Base-by-base conservation (phyloP, 1,140 invertebrate genomes). In the Drosophila saltans region DNA sequence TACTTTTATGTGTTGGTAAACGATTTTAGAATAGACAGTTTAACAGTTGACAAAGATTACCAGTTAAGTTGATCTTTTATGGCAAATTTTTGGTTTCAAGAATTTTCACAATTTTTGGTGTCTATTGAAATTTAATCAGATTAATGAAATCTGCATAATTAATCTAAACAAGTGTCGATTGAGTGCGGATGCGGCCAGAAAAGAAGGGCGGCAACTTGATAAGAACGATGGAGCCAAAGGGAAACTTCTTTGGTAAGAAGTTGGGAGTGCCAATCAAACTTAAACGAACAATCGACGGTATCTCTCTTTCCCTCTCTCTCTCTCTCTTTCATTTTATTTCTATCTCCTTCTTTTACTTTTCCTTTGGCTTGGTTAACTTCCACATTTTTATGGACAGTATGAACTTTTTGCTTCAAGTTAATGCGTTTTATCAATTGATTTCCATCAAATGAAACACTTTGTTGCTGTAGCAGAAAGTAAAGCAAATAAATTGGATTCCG, bases 341-440 rank as follows among this genome's bases (percentile, higher is more conserved):
- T 72, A 45, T 41, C 30, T n/a, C 55, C 1, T 36, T 24, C 3
- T 10, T 66, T 57, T 52, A 61, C 48, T 21, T 36, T 43, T 11
- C 24, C 10, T 30, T 60, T 39, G 40, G 9, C 7, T 33, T 39
- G 11, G 40, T 48, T 40, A 45, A 57, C 16, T 36, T 24, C 11
- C 65, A 66, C 62, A 56, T 66, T 83, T 83, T 80, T 75, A 83
- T 83, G 80, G 72, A 69, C 41, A 26, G n/a, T 64, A 61, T 36
- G 68, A 89, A 88, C 73, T 80, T 66, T 88, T 77, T 78, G 84
- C 78, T 66, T 60, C 75, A 71, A 78, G 80, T 78, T 89, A 89
- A 89, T 89, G 84, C 81, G 78, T 84, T 89, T 89, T 89, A 89
- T 89, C 84, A 89, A 88, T 88, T 89, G 84, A 78, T 77, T 83